phyloP scores from a whole-genome alignment of 2,113 vertebrate species.

The Athene noctua region DNA sequence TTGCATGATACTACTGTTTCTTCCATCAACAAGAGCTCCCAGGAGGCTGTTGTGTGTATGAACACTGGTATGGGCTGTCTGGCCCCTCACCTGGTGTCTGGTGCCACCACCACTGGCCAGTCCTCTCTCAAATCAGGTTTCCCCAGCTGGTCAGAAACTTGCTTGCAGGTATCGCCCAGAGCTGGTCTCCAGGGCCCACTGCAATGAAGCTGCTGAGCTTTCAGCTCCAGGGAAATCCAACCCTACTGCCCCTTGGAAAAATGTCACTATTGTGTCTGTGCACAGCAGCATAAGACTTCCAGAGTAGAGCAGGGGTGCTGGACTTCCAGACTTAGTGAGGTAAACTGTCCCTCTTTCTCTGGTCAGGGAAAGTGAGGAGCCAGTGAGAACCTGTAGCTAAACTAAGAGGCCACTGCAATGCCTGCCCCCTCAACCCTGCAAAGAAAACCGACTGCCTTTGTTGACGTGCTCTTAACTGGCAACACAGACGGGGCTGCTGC shows the following conservation, averaged over 20 bases:
- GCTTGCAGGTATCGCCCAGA: background rate
- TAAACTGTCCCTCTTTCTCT: background rate
- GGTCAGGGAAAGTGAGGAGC: background rate
- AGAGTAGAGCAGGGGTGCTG: background rate
- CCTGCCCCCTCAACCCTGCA: background rate
- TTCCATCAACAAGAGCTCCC: background rate
- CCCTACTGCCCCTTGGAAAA: background rate
- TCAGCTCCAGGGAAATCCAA: background rate
- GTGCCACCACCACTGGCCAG: background rate
- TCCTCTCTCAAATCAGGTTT: background rate
- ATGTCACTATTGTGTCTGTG: background rate
- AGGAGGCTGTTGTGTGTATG: rapidly evolving
- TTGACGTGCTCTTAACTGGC: background rate
- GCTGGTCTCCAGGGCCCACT: background rate
- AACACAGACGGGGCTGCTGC: background rate
- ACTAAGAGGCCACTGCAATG: rapidly evolving
- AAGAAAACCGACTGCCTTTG: background rate
- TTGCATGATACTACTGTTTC: background rate
- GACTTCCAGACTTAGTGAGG: background rate
- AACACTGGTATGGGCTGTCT: rapidly evolving
- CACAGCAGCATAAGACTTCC: background rate
- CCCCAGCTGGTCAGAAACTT: background rate
- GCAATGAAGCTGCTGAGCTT: background rate
- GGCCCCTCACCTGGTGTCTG: background rate
- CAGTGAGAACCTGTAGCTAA: background rate